Evolutionary conservation across 2,797 vertebrate species (phyloP).

Genomic region (Accipiter minullus): DNA sequence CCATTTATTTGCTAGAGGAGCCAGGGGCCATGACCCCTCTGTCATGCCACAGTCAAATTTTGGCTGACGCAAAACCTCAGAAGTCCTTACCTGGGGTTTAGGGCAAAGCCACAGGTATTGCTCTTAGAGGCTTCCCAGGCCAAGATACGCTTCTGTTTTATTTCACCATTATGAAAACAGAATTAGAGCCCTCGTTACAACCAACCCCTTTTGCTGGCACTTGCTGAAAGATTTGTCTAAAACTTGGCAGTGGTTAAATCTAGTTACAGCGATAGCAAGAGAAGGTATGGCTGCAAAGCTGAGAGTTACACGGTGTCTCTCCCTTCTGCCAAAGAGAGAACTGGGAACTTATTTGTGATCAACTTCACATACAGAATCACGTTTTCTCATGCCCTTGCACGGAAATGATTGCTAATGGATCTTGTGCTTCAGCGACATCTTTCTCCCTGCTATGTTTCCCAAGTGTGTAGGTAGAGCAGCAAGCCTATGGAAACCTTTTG

Average conservation of each 20-base stretch:
- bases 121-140: neutral
- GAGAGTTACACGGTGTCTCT: neutral
- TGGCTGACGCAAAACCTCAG: neutral
- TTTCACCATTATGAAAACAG: neutral
- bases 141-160: neutral
- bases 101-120: neutral
- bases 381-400: neutral
- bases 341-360: neutral
- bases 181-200: neutral
- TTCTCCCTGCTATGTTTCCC: neutral
- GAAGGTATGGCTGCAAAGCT: neutral
- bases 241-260: neutral
- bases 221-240: neutral
- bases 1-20: neutral
- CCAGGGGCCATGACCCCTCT: neutral
- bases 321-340: neutral
- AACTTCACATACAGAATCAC: neutral
- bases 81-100: neutral
- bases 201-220: neutral
- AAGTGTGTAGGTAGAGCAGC: neutral
- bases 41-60: neutral
- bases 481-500: constrained; percentile 3
- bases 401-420: neutral
- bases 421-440: neutral
- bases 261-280: neutral